These are phyloP conservation scores for Thermophis baileyi DNA, from an alignment of 2,113 vertebrate genomes.

Conservation along the genomic window DNA sequence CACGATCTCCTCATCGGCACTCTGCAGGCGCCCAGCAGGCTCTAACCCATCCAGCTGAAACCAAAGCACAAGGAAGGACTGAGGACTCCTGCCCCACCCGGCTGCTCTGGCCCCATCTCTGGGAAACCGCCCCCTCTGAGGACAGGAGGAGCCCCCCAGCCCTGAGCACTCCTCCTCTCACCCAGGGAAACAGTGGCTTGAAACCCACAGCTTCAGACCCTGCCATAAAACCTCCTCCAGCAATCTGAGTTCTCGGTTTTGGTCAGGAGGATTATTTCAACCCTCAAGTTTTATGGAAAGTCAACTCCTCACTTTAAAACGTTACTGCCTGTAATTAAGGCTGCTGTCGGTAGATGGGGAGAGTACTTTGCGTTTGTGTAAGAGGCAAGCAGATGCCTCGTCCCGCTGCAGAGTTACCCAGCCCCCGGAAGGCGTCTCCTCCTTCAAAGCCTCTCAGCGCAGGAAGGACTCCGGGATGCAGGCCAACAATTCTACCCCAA, in stretches of 20 bases:
- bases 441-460: not conserved
- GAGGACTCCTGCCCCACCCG: not conserved
- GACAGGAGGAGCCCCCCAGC: not conserved
- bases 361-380: not conserved
- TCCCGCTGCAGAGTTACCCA: not conserved
- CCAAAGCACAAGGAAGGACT: slow-evolving; percentile 45
- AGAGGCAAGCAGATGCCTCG: not conserved
- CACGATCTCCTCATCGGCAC: slow-evolving; percentile 88
- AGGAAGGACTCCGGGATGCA: not conserved
- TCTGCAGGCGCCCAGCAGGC: slow-evolving; percentile 79
- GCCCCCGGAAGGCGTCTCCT: not conserved
- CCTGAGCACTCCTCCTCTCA: not conserved
- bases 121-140: not conserved
- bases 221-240: too few relatives aligned
- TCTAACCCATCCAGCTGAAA: slow-evolving; percentile 86
- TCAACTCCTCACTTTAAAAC: not conserved
- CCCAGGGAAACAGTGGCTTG: not conserved
- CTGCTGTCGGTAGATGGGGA: not conserved
- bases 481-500: not conserved
- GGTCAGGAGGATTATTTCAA: not conserved
- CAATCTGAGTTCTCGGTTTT: not conserved
- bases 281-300: not conserved
- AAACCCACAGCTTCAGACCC: not conserved
- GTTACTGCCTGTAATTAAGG: not conserved
- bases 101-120: not conserved